A percentile compares a stretch with the other conserved stretches of the same genome.
Conservation (phyloP, 1,140 invertebrate species). For the Oreohelix idahoensis region DNA sequence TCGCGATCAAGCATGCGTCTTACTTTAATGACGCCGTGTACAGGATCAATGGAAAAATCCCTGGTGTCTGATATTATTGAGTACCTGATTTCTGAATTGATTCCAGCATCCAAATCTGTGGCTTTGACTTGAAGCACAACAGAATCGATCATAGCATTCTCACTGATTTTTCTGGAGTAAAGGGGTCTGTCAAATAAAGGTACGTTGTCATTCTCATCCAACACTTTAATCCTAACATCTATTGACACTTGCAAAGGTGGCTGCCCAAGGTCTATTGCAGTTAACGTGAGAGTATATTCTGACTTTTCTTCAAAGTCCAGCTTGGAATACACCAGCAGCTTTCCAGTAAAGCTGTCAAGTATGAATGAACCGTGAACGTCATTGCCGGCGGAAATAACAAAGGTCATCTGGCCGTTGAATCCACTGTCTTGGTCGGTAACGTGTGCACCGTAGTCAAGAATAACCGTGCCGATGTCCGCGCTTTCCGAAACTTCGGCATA, state of each 20-base stretch:
- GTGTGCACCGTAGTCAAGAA: slow-evolving; percentile 81
- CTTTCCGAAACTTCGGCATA: slow-evolving; percentile 79
- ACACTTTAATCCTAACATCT: slow-evolving; percentile 54
- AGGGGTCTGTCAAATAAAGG: slow-evolving; percentile 74
- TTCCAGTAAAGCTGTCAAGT: slow-evolving; percentile 88
- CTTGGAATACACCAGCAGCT: slow-evolving; percentile 83
- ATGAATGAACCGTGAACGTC: slow-evolving; percentile 84
- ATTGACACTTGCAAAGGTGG: slow-evolving; percentile 43
- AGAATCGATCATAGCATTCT: slow-evolving; percentile 61
- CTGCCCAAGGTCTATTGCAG: slow-evolving; percentile 83
- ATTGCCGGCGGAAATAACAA: slow-evolving; percentile 89
- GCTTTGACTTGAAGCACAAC: slow-evolving; percentile 79
- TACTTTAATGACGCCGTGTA: slow-evolving; percentile 84
- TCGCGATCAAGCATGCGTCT: slow-evolving; percentile 86
- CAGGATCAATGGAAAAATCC: slow-evolving; percentile 87
- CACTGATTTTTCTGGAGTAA: slow-evolving; percentile 70
- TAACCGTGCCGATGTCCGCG: slow-evolving; percentile 78
- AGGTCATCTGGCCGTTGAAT: slow-evolving; percentile 92
- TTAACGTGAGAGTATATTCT: slow-evolving; percentile 90
- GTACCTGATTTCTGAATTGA: slow-evolving; percentile 85
- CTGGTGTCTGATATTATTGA: slow-evolving; percentile 86
- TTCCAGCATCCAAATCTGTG: slow-evolving; percentile 84
- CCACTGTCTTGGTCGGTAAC: slow-evolving; percentile 83
- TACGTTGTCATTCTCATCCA: slow-evolving; percentile 70
- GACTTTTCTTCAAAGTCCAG: slow-evolving; percentile 88